Evolutionary conservation across 1,140 invertebrate genomes (phyloP), one percentile per base, ranked within the genome.

Genomic region (Drosophila athabasca): DNA sequence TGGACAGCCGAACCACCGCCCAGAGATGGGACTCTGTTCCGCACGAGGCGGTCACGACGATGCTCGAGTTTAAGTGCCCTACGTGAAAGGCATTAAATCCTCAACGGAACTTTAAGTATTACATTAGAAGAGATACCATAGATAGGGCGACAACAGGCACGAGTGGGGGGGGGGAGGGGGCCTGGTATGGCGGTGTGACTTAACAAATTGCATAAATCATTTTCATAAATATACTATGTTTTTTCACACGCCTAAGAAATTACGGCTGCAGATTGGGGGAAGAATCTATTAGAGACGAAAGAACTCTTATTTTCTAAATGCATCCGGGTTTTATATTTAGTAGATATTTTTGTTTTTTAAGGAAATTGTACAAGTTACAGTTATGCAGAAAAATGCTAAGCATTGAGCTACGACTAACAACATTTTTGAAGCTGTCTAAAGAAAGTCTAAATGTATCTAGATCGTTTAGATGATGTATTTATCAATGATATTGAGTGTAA

Each of bases 81-180:
- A 54, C 61, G 60, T 70, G 73, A 75, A 75, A 45, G 19, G 62
- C 71, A 75, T 69, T 79, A 64, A 79, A 69, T 62, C 43, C 39
- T 51, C 43, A 58, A 75, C 53, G 71, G 70, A 75, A 74, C 62
- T 52, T 58, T 58, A 64, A 73, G 51, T 48, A 53, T 45, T 64
- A 17, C 48, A 29, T 24, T 51, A 52, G 62, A 59, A 52, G 62
- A 59, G 31, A 48, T 46, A 26, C 44, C 6, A 39, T 31, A 69
- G 66, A 68, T 57, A 57, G n/a, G 35, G 35, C 35, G 11, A 39
- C 11, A 13, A 5, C 29, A 29, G 3, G 24, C 52, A 26, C 9
- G 11, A 19, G 29, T 8, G 31, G 13, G 24, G 55, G 35, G 43
- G 26, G 44, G 49, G n/a, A 48, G 31, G 41, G 31, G 46, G 5